Percentiles rank a stretch among this genome's conserved stretches.
Evolutionary conservation across 2,888 invertebrate species (phyloP).

Genomic region (Idaea dimidiata): DNA sequence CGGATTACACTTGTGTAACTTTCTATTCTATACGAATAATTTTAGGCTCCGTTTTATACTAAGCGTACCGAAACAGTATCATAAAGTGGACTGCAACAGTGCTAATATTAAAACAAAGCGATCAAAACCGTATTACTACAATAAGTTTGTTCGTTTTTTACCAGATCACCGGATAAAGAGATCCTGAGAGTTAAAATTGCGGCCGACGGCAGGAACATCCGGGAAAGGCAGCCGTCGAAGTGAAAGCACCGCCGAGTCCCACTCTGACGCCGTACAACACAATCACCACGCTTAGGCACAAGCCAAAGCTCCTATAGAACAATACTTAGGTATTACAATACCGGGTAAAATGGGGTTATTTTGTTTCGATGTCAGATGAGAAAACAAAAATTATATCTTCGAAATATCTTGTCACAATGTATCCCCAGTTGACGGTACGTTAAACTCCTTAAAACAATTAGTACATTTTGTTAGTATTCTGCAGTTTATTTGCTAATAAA

Average conservation of each 20-base stretch:
- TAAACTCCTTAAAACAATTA: background rate
- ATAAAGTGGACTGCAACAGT: too few relatives aligned
- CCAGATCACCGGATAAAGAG: conserved; percentile 72
- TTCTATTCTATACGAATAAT: too few relatives aligned
- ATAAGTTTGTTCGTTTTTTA: conserved; percentile 25
- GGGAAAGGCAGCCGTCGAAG: conserved; percentile 25
- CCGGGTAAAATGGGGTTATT: too few relatives aligned
- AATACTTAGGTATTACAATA: background rate
- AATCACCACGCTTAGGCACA: background rate
- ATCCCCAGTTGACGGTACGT: too few relatives aligned
- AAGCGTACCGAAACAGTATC: too few relatives aligned
- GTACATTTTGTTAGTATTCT: background rate
- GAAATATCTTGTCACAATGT: too few relatives aligned
- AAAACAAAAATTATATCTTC: too few relatives aligned
- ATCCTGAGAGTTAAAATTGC: conserved; percentile 62
- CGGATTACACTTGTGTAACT: too few relatives aligned
- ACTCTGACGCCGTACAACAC: background rate
- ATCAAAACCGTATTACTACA: too few relatives aligned
- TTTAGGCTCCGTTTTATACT: too few relatives aligned
- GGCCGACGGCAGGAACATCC: conserved; percentile 42
- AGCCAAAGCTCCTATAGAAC: background rate
- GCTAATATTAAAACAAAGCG: too few relatives aligned
- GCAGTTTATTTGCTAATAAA: background rate
- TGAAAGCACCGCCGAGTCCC: conserved; percentile 12
- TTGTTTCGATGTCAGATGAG: too few relatives aligned